Evolutionary conservation across 1,140 invertebrate genomes (phyloP).

Genomic region (Calephelis nemesis): DNA sequence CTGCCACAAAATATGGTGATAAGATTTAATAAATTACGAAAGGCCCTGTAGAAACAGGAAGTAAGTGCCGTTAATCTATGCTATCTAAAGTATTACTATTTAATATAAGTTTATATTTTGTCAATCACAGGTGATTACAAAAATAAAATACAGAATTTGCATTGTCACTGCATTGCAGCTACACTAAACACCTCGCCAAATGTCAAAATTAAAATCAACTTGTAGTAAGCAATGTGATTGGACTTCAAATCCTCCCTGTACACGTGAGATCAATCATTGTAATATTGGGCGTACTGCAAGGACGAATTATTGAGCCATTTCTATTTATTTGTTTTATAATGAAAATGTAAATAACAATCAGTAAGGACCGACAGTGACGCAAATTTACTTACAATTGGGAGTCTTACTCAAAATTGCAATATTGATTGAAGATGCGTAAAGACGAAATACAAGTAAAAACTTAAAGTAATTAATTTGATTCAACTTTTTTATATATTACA

Average conservation of each 20-base stretch:
- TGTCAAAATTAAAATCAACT: conserved; percentile 18
- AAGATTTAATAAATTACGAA: conserved; percentile 9
- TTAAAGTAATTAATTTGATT: too few relatives aligned
- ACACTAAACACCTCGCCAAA: conserved; percentile 43
- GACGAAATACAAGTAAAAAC: too few relatives aligned
- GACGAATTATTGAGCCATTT: neutral
- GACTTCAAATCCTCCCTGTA: conserved; percentile 20
- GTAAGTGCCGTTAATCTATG: conserved; percentile 3
- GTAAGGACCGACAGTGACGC: neutral
- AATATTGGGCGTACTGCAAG: neutral
- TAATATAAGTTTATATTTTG: conserved; percentile 19
- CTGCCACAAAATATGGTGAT: conserved; percentile 1
- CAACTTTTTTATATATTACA: neutral
- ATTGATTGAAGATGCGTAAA: too few relatives aligned
- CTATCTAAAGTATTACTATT: conserved; percentile 7
- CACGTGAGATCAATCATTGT: conserved; percentile 15
- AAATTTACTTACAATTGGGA: too few relatives aligned
- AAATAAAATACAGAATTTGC: conserved; percentile 50
- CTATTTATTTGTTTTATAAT: neutral
- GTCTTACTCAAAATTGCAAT: too few relatives aligned
- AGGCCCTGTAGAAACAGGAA: conserved; percentile 13
- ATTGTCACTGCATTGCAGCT: conserved; percentile 72
- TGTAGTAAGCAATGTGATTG: conserved; percentile 24
- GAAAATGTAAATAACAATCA: too few relatives aligned
- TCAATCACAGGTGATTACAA: conserved; percentile 46